Base-by-base conservation (phyloP, 2,888 invertebrate species). In the Blastobasis lacticolella region DNA sequence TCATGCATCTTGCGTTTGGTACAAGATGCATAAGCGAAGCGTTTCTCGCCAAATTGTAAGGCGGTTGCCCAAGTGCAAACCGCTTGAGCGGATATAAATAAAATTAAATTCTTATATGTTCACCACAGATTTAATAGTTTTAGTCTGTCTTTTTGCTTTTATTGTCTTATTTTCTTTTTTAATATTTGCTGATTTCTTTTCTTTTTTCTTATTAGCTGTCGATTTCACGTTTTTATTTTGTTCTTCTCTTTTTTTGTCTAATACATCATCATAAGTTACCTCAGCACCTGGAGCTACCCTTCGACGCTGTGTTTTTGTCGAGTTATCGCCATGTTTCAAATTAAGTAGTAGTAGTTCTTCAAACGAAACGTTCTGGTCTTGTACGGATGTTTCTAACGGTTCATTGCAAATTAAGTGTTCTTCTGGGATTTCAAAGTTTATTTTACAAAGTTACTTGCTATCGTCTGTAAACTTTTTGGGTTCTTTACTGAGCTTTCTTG, bases 281-380 rank as follows among this genome's bases (percentile, higher is more conserved):
- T 62, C 58, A 7, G 62, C 58, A 45, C 61, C 59, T 51, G 57
- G 56, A 48, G 52, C 58, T 41, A 62, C 51, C 56, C 54, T 62
- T 52, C 53, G 55, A 7, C 56, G 48, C 37, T 44, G 53, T 49
- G 47, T 37, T 53, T 58, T 58, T 48, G 45, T 44, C 3, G 23
- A 23, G 42, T 49, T 55, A 37, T 53, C 52, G 45, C 60, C 58
- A 49, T 50, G 10, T 52, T 59, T 59, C 44, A 63, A 49, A 52
- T 60, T 57, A 49, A 50, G 45, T 37, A 63, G 54, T 49, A 61
- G 58, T 8, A 62, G 52, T 51, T 62, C 58, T 59, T 59, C 59
- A 53, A 60, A 60, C 38, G 56, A 23, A 23, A 23, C 23, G 23
- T 23, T 54, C 8, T 56, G 47, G 36, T 57, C 54, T 54, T 52